Conservation (phyloP, 2,113 vertebrate species). For the Neogobius melanostomus region DNA sequence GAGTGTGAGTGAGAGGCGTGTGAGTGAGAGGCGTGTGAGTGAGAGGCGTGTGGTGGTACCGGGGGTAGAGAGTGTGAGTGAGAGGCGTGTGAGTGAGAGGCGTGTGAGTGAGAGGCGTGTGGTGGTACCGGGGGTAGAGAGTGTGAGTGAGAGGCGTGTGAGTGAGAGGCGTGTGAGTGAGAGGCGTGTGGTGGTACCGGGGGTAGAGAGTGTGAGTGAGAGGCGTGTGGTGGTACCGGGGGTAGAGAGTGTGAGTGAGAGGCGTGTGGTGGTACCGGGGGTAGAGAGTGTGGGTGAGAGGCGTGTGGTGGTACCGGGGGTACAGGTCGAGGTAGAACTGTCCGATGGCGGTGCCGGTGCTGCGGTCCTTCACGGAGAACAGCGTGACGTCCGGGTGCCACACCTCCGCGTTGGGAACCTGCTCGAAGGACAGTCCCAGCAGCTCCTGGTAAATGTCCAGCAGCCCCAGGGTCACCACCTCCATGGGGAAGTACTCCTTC, state of each 20-base stretch:
- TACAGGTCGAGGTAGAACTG: constrained; percentile 97
- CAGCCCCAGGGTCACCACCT: constrained; percentile 92
- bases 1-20: no score
- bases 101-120: no score
- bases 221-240: no score
- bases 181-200: constrained; percentile 78
- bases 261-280: no score
- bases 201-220: constrained; percentile 81
- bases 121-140: no score
- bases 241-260: no score
- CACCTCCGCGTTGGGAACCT: constrained; percentile 78
- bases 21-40: no score
- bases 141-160: no score
- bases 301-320: constrained; percentile 80
- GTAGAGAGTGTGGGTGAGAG: background rate
- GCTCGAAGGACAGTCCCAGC: constrained; percentile 85
- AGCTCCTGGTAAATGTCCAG: constrained; percentile 95
- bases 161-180: no score
- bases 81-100: no score
- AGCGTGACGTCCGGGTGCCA: constrained; percentile 94
- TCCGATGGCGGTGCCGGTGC: constrained; percentile 78
- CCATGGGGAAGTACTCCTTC: constrained; percentile 97
- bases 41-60: no score
- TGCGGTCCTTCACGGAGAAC: constrained; percentile 82
- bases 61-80: no score